Percentiles rank a stretch among this genome's conserved stretches.
These are phyloP conservation scores for Tenebrosternarchus preto DNA, from an alignment of 2,113 vertebrate species.

Conservation along the genomic window DNA sequence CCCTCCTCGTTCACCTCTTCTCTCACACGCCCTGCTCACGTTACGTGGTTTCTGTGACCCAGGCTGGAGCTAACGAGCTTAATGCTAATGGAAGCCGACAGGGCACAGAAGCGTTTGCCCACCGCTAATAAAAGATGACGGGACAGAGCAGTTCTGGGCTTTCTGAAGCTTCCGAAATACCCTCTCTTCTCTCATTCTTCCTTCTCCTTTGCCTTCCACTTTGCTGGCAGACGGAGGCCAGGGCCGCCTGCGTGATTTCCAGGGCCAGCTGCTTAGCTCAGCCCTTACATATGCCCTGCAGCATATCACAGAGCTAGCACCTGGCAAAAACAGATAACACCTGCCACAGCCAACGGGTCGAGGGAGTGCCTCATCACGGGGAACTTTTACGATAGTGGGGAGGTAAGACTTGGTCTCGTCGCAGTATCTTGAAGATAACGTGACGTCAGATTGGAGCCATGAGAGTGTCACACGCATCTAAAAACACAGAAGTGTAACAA, in stretches of 20 bases:
- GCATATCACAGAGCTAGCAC: background rate
- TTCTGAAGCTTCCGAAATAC: slow-evolving; percentile 41
- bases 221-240: slow-evolving; percentile 19
- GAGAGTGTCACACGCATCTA: background rate
- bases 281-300: background rate
- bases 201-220: slow-evolving; percentile 45
- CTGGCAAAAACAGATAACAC: too few species aligned
- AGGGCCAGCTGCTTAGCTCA: background rate
- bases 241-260: slow-evolving; percentile 35
- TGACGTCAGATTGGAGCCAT: background rate
- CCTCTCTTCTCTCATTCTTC: background rate
- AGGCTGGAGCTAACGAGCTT: slow-evolving; percentile 51
- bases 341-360: too few species aligned
- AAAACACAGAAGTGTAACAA: too few species aligned
- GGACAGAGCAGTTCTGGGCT: slow-evolving; percentile 35
- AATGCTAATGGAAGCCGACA: slow-evolving; percentile 52
- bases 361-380: background rate
- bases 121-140: slow-evolving; percentile 51
- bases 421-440: background rate
- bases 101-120: slow-evolving; percentile 50
- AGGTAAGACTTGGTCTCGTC: background rate
- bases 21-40: slow-evolving; percentile 23
- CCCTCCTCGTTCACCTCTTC: slow-evolving; percentile 12
- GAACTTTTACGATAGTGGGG: background rate
- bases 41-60: slow-evolving; percentile 42